These are phyloP conservation scores for Porphyrio hochstetteri DNA, from an alignment of 2,113 vertebrate genomes.

Conservation along the genomic window DNA sequence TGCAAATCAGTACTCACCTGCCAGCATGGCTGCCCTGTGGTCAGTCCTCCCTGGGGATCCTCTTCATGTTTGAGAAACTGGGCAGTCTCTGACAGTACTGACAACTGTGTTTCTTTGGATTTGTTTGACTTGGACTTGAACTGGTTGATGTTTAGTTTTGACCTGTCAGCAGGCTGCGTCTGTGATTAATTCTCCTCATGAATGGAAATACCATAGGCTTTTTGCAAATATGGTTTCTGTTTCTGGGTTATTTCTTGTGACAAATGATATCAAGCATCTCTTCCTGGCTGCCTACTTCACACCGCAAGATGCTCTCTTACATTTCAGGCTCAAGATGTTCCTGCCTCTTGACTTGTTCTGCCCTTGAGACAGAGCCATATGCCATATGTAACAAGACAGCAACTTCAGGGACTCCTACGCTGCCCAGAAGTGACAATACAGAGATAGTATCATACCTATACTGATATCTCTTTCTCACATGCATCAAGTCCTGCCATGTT, in stretches of 20 bases:
- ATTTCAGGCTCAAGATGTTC: not conserved
- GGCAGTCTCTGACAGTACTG: not conserved
- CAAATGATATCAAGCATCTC: not conserved
- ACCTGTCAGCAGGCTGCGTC: not conserved
- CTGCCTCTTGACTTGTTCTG: not conserved
- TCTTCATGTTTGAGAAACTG: not conserved
- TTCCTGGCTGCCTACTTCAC: not conserved
- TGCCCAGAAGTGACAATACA: not conserved
- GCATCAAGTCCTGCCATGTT: not conserved
- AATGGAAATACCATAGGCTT: not conserved
- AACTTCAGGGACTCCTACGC: not conserved
- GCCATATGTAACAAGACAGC: not conserved
- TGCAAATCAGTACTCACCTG: not conserved
- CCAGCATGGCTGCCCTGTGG: not conserved
- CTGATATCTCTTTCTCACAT: not conserved
- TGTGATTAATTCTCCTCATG: not conserved
- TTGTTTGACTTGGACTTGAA: conserved; percentile 9
- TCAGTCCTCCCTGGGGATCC: not conserved
- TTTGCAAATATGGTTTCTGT: not conserved
- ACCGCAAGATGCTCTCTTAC: not conserved
- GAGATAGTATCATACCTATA: not conserved
- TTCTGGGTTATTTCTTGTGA: not conserved
- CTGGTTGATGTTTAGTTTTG: not conserved
- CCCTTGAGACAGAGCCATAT: not conserved
- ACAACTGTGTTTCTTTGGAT: not conserved